These are phyloP conservation scores for Choloepus hoffmanni DNA, from an alignment of 2,113 vertebrate species.

Conservation along the genomic window DNA sequence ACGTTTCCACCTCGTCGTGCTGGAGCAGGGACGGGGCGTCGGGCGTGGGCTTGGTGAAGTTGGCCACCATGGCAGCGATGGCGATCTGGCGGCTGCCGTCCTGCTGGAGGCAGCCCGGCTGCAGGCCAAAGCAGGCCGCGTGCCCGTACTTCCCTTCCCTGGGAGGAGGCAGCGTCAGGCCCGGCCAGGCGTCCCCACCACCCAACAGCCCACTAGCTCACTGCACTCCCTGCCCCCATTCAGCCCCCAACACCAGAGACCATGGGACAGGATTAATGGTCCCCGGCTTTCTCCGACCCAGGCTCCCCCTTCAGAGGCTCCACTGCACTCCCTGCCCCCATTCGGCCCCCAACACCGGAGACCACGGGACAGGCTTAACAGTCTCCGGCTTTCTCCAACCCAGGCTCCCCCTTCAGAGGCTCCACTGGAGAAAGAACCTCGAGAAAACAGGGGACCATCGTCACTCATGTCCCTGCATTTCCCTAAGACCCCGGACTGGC, in stretches of 20 bases:
- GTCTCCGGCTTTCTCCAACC: neutral
- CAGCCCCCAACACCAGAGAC: too few species aligned
- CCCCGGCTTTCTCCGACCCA: too few species aligned
- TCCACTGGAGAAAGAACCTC: neutral
- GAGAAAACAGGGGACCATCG: accelerated
- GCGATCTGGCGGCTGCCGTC: slow-evolving; percentile 92
- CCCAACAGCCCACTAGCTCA: neutral
- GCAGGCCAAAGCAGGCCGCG: slow-evolving; percentile 97
- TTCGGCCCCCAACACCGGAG: too few species aligned
- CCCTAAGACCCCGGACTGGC: accelerated
- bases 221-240: too few species aligned
- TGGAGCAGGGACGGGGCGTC: slow-evolving; percentile 94
- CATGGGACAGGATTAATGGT: neutral
- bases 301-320: too few species aligned
- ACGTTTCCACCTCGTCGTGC: slow-evolving; percentile 99
- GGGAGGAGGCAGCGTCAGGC: accelerated
- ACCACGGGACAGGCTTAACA: too few species aligned
- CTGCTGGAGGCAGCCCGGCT: slow-evolving; percentile 93
- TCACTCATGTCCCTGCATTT: too few species aligned
- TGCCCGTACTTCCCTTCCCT: slow-evolving; percentile 99
- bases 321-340: too few species aligned
- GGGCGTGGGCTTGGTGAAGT: slow-evolving; percentile 95
- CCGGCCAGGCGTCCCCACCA: accelerated
- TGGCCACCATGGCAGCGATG: slow-evolving; percentile 97
- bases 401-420: neutral